Conservation (phyloP, 2,888 invertebrate genomes). For the Mimas tiliae region DNA sequence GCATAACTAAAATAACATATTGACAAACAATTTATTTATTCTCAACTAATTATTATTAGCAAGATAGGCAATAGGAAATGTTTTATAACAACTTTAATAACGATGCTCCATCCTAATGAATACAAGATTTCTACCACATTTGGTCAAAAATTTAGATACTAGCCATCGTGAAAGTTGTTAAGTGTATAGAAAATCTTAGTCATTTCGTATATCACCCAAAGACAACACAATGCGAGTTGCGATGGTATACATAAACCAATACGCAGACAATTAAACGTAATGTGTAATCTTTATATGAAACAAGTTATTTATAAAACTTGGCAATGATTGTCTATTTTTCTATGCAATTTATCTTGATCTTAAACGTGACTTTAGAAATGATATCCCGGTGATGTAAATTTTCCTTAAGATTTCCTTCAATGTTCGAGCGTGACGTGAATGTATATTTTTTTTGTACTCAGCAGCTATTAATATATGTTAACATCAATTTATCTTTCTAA, state of each 20-base stretch:
- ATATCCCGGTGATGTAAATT: slow-evolving; percentile 9
- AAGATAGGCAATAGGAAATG: too few relatives aligned
- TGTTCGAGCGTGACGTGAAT: slow-evolving; percentile 5
- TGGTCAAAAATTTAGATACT: too few relatives aligned
- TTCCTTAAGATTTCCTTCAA: slow-evolving; percentile 20
- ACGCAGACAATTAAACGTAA: neutral
- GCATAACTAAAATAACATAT: too few relatives aligned
- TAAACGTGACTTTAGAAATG: slow-evolving; percentile 9
- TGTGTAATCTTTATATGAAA: neutral
- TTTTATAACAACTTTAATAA: too few relatives aligned
- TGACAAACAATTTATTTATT: too few relatives aligned
- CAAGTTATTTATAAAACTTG: slow-evolving; percentile 22
- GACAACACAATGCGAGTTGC: too few relatives aligned
- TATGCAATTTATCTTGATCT: slow-evolving; percentile 11
- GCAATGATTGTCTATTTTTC: slow-evolving; percentile 17
- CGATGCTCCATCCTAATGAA: too few relatives aligned
- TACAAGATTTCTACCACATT: too few relatives aligned
- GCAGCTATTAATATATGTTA: neutral
- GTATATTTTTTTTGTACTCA: neutral
- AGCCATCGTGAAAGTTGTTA: too few relatives aligned
- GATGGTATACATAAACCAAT: neutral
- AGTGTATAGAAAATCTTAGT: too few relatives aligned
- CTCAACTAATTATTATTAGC: too few relatives aligned
- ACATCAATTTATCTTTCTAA: neutral
- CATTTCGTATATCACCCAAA: too few relatives aligned